phyloP scores from a whole-genome alignment of 2,888 invertebrate species.

The Atethmia centrago region DNA sequence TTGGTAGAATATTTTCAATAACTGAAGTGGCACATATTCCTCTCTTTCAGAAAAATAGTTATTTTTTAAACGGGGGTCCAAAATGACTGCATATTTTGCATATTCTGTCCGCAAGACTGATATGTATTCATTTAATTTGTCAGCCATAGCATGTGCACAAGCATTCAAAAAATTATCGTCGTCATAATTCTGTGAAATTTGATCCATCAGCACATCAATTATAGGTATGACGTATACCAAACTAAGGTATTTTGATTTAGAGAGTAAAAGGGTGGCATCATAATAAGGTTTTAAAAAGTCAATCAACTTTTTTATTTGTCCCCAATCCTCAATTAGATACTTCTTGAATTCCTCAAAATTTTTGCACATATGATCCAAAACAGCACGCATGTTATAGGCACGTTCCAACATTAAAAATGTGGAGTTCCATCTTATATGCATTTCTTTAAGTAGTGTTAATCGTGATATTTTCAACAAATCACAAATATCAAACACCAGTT shows the following conservation, averaged over 20 bases:
- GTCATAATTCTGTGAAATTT: not conserved
- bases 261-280: not conserved
- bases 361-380: not conserved
- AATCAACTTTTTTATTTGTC: not conserved
- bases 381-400: not conserved
- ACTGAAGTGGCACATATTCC: not conserved
- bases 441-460: not conserved
- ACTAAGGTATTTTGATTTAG: not conserved
- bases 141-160: not conserved
- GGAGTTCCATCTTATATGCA: not conserved
- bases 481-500: not conserved
- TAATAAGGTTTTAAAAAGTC: not conserved
- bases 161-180: not conserved
- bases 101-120: not conserved
- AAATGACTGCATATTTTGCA: conserved; percentile 2
- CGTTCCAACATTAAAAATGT: conserved; percentile 1
- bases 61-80: not conserved
- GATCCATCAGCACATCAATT: not conserved
- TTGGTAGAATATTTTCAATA: not conserved
- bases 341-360: not conserved
- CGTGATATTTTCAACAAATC: not conserved
- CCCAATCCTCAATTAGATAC: not conserved
- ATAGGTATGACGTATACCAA: not conserved
- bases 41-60: not conserved
- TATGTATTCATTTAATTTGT: conserved; percentile 1